phyloP scores from a whole-genome alignment of 2,888 invertebrate genomes.

The Rhingia campestris region DNA sequence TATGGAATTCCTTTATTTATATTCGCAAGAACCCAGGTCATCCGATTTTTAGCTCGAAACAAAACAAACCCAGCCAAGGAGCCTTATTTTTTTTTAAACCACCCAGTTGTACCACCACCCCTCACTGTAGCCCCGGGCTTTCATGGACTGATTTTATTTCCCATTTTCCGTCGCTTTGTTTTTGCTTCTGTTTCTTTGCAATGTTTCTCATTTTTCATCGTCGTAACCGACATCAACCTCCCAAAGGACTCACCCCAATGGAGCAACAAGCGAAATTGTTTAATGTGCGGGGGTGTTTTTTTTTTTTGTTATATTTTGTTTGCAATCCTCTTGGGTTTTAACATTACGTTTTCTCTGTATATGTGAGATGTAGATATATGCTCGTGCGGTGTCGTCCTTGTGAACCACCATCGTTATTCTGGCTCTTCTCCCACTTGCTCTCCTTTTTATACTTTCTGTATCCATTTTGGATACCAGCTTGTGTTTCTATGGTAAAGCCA shows the following conservation, averaged over 20 bases:
- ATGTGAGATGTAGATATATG: constrained; percentile 3
- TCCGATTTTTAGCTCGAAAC: constrained; percentile 24
- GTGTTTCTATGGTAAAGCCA: constrained; percentile 19
- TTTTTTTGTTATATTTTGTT: constrained; percentile 58
- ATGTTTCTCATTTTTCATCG: constrained; percentile 39
- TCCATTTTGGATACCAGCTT: constrained; percentile 5
- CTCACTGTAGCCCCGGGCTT: constrained; percentile 18
- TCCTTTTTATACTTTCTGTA: constrained; percentile 1
- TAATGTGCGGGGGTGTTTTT: constrained; percentile 24
- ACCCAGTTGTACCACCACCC: neutral
- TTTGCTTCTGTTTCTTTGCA: constrained; percentile 51
- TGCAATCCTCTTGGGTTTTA: constrained; percentile 61
- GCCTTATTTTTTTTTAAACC: neutral
- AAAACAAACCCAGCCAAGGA: constrained; percentile 32
- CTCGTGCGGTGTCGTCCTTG: constrained; percentile 57
- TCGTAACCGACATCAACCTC: neutral
- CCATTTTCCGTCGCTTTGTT: constrained; percentile 46
- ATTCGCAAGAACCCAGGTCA: constrained; percentile 65
- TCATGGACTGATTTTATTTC: constrained; percentile 70
- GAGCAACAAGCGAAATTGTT: constrained; percentile 67
- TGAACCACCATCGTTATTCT: constrained; percentile 17
- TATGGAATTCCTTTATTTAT: constrained; percentile 50
- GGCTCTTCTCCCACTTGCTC: constrained; percentile 3
- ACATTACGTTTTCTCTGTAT: constrained; percentile 7
- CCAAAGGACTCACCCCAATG: constrained; percentile 9